Base-by-base conservation (phyloP, 2,113 vertebrate genomes). In the Pyxicephalus adspersus region DNA sequence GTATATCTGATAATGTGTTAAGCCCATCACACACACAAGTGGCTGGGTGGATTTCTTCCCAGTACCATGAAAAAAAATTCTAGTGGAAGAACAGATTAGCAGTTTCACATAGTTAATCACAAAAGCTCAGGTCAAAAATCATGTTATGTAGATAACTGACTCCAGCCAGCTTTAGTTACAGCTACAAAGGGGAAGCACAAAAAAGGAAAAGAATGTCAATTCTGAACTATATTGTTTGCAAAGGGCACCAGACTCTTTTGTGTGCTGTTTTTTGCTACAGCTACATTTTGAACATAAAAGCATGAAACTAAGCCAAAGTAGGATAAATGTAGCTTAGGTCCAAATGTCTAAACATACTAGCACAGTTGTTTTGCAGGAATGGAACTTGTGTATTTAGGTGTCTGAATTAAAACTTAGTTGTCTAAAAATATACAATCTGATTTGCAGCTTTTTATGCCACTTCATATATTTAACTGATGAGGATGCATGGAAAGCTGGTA, bases 111-210 rank as follows among this genome's bases (percentile, higher is more conserved):
- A 72, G 76, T 86, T 89, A 84, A 90, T 89, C 86, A 85, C 85
- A 86, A 70, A 84, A 85, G 86, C 85, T 83, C 84, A 89, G 89
- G 89, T 87, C 87, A 89, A 89, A 91, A 92, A 90, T 92, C 89
- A 90, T 85, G 71, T 78, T 87, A 84, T 84, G 76, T 77, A 88
- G 84, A 88, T 88, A 87, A 75, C 77, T 77, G 89, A 89, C 87
- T 90, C 84, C 86, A 73, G 84, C 79, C 84, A 88, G 84, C 88
- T 87, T 89, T 86, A 85, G 88, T 87, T 88, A 87, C 86, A 86
- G 84, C 84, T 74, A 77, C 83, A 85, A 86, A 86, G 83, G 87
- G 85, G 86, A 85, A 86, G 61, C 61, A 88, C 85, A 81, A 78
- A 87, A 89, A 84, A 85, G 87, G 89, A 88, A 91, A 83, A 85